phyloP scores from a whole-genome alignment of 2,113 vertebrate species.

The Apteryx owenii region DNA sequence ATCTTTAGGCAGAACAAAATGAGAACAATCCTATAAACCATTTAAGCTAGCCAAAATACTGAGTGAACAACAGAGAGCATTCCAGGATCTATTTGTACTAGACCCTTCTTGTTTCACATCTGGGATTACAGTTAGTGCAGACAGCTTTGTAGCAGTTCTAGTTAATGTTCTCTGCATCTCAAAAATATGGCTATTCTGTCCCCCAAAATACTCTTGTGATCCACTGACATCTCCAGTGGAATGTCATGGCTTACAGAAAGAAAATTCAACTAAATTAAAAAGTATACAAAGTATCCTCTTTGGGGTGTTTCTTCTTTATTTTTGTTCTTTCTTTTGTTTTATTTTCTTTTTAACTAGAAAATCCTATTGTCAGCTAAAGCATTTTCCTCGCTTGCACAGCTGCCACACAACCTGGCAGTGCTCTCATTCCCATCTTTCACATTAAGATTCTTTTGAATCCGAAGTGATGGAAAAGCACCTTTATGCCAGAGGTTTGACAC shows the following conservation, averaged over 20 bases:
- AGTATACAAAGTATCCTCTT: not conserved
- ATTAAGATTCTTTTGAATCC: slow-evolving; percentile 62
- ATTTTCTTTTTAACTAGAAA: not conserved
- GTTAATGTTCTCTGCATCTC: not conserved
- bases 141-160: not conserved
- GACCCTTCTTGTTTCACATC: not conserved
- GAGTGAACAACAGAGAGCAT: slow-evolving; percentile 40
- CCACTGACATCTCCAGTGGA: not conserved
- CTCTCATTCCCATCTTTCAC: slow-evolving; percentile 56
- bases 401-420: slow-evolving; percentile 47
- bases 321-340: not conserved
- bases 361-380: slow-evolving; percentile 49
- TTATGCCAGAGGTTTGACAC: slow-evolving; percentile 12
- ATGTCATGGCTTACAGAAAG: not conserved
- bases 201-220: not conserved
- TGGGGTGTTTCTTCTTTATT: not conserved
- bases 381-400: slow-evolving; percentile 46
- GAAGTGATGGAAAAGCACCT: slow-evolving; percentile 58
- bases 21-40: slow-evolving; percentile 42
- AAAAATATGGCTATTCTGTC: not conserved
- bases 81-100: slow-evolving; percentile 24
- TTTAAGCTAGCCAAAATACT: slow-evolving; percentile 64
- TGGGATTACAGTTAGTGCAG: not conserved
- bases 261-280: not conserved
- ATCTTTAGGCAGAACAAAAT: slow-evolving; percentile 59